These are phyloP conservation scores for Drosophila jambulina DNA, from an alignment of 1,140 invertebrate species.

Conservation along the genomic window DNA sequence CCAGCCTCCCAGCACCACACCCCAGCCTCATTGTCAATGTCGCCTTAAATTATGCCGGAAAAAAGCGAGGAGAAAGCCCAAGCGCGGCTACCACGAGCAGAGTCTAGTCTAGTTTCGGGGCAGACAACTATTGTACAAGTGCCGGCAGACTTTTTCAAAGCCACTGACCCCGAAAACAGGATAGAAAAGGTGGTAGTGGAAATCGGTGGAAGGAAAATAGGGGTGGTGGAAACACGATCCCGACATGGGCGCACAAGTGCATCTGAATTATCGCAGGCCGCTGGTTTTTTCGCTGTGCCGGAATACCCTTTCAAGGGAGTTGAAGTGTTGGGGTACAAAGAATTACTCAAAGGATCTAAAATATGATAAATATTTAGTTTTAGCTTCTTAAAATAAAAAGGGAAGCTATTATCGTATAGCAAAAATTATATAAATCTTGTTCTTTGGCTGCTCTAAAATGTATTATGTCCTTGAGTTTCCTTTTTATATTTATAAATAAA, in stretches of 20 bases:
- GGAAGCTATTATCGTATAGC: no score
- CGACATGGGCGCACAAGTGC: slow-evolving; percentile 78
- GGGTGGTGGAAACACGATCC: slow-evolving; percentile 57
- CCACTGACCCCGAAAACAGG: slow-evolving; percentile 74
- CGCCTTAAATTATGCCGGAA: slow-evolving; percentile 78
- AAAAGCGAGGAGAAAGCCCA: background rate
- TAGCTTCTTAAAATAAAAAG: no score
- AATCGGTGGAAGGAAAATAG: background rate
- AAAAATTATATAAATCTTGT: no score
- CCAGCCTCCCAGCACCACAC: slow-evolving; percentile 1
- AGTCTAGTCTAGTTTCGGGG: slow-evolving; percentile 68
- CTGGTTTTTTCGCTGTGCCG: slow-evolving; percentile 47
- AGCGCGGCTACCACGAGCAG: slow-evolving; percentile 18
- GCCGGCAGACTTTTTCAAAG: slow-evolving; percentile 72
- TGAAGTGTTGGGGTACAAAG: background rate
- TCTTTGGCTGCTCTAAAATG: no score
- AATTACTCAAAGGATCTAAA: no score
- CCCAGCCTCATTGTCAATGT: slow-evolving; percentile 76
- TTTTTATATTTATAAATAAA: no score
- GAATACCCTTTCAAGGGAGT: background rate
- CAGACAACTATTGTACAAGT: slow-evolving; percentile 58
- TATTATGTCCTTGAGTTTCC: no score
- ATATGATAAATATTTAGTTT: background rate
- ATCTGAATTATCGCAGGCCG: slow-evolving; percentile 74
- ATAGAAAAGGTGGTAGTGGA: background rate